These are phyloP conservation scores for Lynx canadensis DNA, from an alignment of 2,113 vertebrate species.

Conservation along the genomic window DNA sequence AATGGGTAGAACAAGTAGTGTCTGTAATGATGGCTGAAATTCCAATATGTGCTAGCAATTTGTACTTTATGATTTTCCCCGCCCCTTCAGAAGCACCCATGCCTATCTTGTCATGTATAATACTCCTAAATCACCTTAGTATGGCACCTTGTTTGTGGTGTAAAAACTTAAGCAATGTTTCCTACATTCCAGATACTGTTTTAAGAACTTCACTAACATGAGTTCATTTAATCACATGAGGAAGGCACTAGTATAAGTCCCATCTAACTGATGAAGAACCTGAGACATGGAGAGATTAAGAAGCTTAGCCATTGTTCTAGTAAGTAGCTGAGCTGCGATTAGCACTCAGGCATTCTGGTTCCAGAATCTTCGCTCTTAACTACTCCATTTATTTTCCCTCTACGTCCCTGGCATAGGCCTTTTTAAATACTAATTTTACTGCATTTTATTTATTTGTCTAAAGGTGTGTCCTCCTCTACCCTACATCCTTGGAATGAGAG, in stretches of 20 bases:
- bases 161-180: neutral
- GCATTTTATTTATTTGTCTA: neutral
- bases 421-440: neutral
- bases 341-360: neutral
- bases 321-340: neutral
- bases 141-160: neutral
- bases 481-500: neutral
- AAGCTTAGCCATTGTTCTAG: neutral
- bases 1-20: neutral
- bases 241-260: neutral
- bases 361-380: neutral
- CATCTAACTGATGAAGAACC: neutral
- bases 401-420: neutral
- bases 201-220: conserved; percentile 15
- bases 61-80: neutral
- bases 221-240: neutral
- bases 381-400: neutral
- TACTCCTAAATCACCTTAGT: neutral
- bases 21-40: neutral
- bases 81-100: neutral
- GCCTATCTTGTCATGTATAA: accelerated
- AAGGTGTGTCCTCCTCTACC: neutral
- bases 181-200: neutral
- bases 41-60: neutral
- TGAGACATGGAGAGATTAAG: neutral